These are phyloP conservation scores for Hybognathus amarus DNA, from an alignment of 2,797 vertebrate genomes.

Conservation along the genomic window DNA sequence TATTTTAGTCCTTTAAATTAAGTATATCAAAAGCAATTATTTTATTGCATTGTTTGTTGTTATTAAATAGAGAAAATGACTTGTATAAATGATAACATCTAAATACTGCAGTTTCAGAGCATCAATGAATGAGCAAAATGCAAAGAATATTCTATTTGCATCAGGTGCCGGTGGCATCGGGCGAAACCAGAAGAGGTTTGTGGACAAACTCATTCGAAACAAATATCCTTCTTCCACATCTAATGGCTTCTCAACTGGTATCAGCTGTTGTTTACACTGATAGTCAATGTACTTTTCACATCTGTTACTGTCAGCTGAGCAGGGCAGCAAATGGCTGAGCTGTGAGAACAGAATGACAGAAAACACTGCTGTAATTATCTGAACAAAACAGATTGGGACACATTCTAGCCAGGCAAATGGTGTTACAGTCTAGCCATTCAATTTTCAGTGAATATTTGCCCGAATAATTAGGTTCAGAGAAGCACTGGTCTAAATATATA, in stretches of 20 bases:
- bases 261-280: conserved; percentile 78
- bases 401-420: conserved; percentile 57
- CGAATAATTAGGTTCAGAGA: conserved; percentile 31
- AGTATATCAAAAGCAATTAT: not conserved
- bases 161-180: conserved; percentile 45
- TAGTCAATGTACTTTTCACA: conserved; percentile 78
- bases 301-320: conserved; percentile 80
- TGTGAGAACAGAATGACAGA: conserved; percentile 74
- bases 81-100: not conserved
- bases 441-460: conserved; percentile 45
- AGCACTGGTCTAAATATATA: conserved; percentile 23
- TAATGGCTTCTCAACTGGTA: conserved; percentile 72
- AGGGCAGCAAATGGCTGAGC: conserved; percentile 78
- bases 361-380: conserved; percentile 75
- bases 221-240: conserved; percentile 68
- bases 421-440: conserved; percentile 37
- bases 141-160: conserved; percentile 40
- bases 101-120: not conserved
- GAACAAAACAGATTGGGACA: conserved; percentile 73
- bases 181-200: conserved; percentile 54
- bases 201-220: conserved; percentile 68
- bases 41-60: conserved; percentile 2
- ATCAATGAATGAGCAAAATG: conserved; percentile 5
- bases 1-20: not conserved
- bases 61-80: not conserved